Conservation (phyloP, 2,797 vertebrate species). For the Paramormyrops hopkinsi region DNA sequence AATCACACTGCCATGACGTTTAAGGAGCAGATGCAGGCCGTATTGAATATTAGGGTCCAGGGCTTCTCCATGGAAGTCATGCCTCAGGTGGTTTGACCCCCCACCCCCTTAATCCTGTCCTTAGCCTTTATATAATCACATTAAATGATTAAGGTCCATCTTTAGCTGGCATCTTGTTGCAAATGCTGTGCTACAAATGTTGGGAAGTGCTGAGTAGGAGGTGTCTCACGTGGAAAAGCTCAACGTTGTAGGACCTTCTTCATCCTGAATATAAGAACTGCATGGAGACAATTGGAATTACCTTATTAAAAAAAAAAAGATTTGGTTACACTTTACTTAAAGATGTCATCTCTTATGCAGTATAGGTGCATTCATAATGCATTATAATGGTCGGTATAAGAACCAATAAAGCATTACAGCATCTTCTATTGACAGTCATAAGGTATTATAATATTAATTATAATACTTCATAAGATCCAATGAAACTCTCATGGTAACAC, state of each 20-base stretch:
- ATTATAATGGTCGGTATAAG: neutral
- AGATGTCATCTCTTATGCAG: neutral
- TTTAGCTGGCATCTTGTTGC: conserved; percentile 11
- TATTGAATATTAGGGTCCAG: neutral
- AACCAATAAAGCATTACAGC: neutral
- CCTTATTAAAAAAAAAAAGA: neutral
- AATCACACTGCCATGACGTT: neutral
- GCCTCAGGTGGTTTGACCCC: neutral
- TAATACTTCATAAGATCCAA: neutral
- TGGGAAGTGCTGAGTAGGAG: neutral
- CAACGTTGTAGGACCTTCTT: neutral
- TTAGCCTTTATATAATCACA: conserved; percentile 27
- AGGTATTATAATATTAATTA: neutral
- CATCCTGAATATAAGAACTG: neutral
- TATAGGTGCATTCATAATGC: neutral
- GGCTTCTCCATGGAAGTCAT: neutral
- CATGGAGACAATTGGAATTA: neutral
- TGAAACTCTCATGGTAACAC: neutral
- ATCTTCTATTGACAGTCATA: too few relatives aligned
- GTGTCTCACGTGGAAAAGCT: too few relatives aligned
- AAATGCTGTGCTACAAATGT: neutral
- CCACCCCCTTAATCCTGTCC: neutral
- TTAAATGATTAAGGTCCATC: conserved; percentile 41
- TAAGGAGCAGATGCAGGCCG: neutral
- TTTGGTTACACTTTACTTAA: neutral